Evolutionary conservation across 2,797 vertebrate species (phyloP).

Genomic region (Scomberomorus guttatus): DNA sequence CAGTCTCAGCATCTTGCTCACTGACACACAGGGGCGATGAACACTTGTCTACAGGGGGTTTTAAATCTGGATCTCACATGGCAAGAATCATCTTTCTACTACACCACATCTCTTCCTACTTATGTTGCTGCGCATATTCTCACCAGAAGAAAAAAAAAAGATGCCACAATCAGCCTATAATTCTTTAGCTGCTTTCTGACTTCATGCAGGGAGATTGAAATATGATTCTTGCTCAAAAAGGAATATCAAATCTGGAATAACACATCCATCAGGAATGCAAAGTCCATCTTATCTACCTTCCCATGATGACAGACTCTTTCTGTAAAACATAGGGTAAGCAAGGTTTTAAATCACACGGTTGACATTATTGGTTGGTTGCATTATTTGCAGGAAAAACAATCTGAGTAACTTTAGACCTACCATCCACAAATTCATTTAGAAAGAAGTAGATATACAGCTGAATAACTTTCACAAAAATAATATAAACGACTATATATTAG

Average conservation of each 20-base stretch:
- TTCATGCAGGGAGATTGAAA: not conserved
- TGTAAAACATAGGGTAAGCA: not conserved
- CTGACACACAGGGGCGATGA: not conserved
- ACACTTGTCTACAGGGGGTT: not conserved
- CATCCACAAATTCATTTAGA: not conserved
- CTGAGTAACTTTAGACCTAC: not conserved
- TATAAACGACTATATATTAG: not conserved
- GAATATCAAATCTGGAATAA: not conserved
- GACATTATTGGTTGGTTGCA: not conserved
- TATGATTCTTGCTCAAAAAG: not conserved
- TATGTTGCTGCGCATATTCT: not conserved
- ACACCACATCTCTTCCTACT: not conserved
- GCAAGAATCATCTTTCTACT: not conserved
- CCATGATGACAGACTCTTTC: not conserved
- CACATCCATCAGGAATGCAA: not conserved
- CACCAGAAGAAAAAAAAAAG: not conserved
- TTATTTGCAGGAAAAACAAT: not conserved
- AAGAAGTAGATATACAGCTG: not conserved
- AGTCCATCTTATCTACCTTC: not conserved
- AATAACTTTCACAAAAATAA: not conserved
- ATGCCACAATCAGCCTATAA: not conserved
- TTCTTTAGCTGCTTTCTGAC: not conserved
- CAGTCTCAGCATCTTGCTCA: not conserved
- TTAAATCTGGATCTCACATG: not conserved
- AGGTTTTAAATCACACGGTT: not conserved